Evolutionary conservation across 2,888 invertebrate species (phyloP), one percentile per base, ranked within the genome.

Genomic region (Drosophila colorata): DNA sequence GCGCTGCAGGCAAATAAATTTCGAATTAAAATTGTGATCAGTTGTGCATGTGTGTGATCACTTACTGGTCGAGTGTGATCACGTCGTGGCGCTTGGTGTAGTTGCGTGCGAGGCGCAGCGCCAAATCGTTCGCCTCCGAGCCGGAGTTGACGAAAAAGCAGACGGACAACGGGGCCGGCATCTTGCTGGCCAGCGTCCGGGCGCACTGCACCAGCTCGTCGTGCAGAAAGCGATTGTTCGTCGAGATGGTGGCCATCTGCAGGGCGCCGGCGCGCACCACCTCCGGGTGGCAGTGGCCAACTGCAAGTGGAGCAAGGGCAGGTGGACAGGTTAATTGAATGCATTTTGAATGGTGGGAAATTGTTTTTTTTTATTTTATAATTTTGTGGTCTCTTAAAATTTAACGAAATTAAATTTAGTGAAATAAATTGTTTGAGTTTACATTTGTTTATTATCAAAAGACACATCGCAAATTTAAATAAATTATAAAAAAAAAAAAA

Each of bases 141-240:
- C 99, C 99, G 0, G 99, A 99, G 93, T 99, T 99, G 58, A 98
- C 98, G 91, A 99, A 96, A 93, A 96, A 99, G 90, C 98, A 98
- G 4, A 98, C 97, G 16, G 97, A 96, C 37, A 99, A 93, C 59
- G 95, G 95, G 0, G 85, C 73, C 0, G 99, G 99, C 93, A 99
- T 94, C 4, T 97, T 96, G 60, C 94, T 94, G 14, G 96, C 95
- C 75, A 99, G 93, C 74, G 95, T 95, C 89, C 97, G 94, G 4
- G 98, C 99, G 85, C 98, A 97, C 61, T 98, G 94, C 8, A 98
- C 98, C 71, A 99, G 93, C 91, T 98, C 97, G 91, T 99, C 98
- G 91, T 99, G 99, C 11, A 99, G 95, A 91, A 98, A 99, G 37
- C 99, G 95, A 90, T 96, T 97, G 93, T 99, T 99, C 46, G 99